These are phyloP conservation scores for Thymelicus sylvestris DNA, from an alignment of 2,888 invertebrate species.

Conservation along the genomic window DNA sequence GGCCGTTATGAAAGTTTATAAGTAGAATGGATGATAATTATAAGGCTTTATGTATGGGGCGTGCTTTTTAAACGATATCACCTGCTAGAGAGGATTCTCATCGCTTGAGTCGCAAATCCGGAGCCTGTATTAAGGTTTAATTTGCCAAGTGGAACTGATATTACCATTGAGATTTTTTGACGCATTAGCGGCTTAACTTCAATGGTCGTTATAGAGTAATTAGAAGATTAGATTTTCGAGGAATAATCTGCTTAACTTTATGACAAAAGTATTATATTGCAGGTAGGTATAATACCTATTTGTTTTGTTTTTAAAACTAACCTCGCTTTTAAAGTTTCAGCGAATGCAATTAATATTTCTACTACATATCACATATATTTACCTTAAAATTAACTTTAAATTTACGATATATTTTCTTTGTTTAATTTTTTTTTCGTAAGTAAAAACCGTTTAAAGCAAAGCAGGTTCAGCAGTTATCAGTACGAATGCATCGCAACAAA, in stretches of 20 bases:
- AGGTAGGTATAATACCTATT: too few species aligned
- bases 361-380: too few species aligned
- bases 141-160: constrained; percentile 2
- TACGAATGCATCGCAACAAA: constrained; percentile 50
- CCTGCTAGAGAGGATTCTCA: constrained; percentile 62
- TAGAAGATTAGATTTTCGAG: not conserved
- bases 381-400: too few species aligned
- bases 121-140: constrained; percentile 13
- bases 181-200: not conserved
- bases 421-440: too few species aligned
- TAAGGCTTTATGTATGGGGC: constrained; percentile 76
- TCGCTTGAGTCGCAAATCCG: constrained; percentile 54
- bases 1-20: constrained; percentile 84
- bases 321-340: too few species aligned
- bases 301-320: too few species aligned
- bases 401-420: too few species aligned
- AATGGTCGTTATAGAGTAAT: too few species aligned
- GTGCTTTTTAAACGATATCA: constrained; percentile 77
- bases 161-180: constrained; percentile 5
- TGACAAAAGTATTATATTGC: too few species aligned
- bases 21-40: constrained; percentile 85
- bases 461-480: constrained; percentile 17
- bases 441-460: not conserved
- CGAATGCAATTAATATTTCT: too few species aligned
- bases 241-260: too few species aligned